Percentiles rank a stretch among this genome's conserved stretches.
Evolutionary conservation across 2,888 invertebrate species (phyloP).

Genomic region (Caenorhabditis plicata): DNA sequence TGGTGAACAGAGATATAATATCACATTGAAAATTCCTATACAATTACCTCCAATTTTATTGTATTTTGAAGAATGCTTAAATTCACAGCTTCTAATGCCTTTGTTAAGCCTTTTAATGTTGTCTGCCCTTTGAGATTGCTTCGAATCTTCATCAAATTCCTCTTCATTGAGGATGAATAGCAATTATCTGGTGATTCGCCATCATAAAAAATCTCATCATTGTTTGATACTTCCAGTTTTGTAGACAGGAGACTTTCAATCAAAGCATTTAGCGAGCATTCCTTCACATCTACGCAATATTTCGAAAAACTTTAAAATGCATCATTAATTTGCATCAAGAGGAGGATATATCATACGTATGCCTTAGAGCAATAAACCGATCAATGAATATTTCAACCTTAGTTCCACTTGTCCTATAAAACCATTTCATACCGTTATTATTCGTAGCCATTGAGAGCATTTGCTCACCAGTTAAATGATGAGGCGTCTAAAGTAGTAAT

Average conservation of each 20-base stretch:
- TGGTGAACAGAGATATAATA: too few relatives aligned
- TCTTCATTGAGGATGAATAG: conserved; percentile 13
- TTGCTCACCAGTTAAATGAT: conserved; percentile 23
- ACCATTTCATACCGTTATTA: conserved; percentile 13
- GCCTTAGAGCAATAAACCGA: conserved; percentile 18
- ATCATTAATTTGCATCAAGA: neutral
- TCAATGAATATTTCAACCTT: conserved; percentile 25
- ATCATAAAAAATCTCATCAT: conserved; percentile 25
- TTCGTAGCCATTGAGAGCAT: conserved; percentile 24
- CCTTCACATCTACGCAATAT: conserved; percentile 20
- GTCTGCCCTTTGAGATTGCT: conserved; percentile 1
- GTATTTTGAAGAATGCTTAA: conserved; percentile 24
- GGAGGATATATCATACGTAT: conserved; percentile 11
- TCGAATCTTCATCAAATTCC: conserved; percentile 10
- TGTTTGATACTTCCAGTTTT: conserved; percentile 2
- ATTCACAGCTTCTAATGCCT: conserved; percentile 17
- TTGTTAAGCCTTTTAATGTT: conserved; percentile 10
- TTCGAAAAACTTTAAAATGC: conserved; percentile 19
- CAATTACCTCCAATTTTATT: conserved; percentile 29
- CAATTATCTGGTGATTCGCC: conserved; percentile 10
- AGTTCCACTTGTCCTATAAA: conserved; percentile 10
- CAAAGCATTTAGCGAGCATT: conserved; percentile 20
- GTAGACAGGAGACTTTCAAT: conserved; percentile 22
- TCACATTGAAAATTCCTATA: neutral
- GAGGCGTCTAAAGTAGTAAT: conserved; percentile 11